Evolutionary conservation across 1,140 invertebrate species (phyloP).

Genomic region (Bombus fervidus): DNA sequence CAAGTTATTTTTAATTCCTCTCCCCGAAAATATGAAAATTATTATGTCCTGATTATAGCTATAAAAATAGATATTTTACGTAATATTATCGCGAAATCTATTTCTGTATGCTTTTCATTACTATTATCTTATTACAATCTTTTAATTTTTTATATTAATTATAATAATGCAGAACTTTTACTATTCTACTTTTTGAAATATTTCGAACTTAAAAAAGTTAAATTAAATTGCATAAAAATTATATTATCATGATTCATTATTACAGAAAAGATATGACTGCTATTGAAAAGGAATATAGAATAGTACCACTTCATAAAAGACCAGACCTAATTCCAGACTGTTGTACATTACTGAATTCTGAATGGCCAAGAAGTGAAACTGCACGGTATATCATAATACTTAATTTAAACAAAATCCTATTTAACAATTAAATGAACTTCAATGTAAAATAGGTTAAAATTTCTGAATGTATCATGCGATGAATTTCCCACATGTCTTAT

Average conservation of each 20-base stretch:
- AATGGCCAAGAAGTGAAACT: slow-evolving; percentile 90
- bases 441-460: slow-evolving; percentile 83
- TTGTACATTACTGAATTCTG: slow-evolving; percentile 89
- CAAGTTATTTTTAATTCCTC: background rate
- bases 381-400: slow-evolving; percentile 82
- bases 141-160: too few species aligned
- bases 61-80: slow-evolving; percentile 5
- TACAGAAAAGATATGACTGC: slow-evolving; percentile 73
- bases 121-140: background rate
- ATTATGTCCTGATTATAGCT: background rate
- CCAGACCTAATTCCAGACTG: slow-evolving; percentile 87
- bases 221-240: background rate
- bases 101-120: background rate
- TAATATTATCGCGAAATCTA: background rate
- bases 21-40: background rate
- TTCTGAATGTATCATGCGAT: slow-evolving; percentile 87
- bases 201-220: background rate
- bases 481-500: slow-evolving; percentile 88
- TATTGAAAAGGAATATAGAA: slow-evolving; percentile 73
- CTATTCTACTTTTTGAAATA: background rate
- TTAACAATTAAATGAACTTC: background rate
- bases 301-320: slow-evolving; percentile 87
- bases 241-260: slow-evolving; percentile 7
- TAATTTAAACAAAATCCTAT: background rate
- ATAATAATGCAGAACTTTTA: background rate